Evolutionary conservation across 2,113 vertebrate species (phyloP), one percentile per base, ranked within the genome.

Genomic region (Platichthys stellatus): DNA sequence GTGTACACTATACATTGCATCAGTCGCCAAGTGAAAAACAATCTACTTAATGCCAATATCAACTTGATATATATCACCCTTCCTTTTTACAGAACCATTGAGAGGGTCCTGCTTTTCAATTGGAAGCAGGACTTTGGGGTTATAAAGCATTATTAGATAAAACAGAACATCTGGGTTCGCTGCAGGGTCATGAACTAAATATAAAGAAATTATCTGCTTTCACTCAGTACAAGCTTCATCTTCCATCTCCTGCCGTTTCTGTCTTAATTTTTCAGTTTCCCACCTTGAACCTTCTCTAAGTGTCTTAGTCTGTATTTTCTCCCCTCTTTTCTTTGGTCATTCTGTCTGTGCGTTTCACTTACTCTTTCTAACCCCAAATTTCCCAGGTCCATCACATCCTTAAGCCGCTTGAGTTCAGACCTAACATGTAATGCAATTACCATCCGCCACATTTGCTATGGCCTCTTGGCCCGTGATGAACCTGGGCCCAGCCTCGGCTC

Each of bases 151-250:
- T 89, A 92, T 86, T 88, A 87, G 78, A 91, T 91, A 84, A 90
- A 90, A 82, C 72, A 21, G 65, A 94, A 93, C 92, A 93, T 92
- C 85, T 92, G 92, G 73, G 78, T 82, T 89, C 80, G 76, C 78
- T 76, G 66, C 69, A 66, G 61, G 69, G 67, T 76, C 67, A 84
- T 69, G 75, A 53, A 78, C 81, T 67, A 72, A 80, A 91, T 76
- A 84, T 89, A 87, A 71, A 83, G 43, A 86, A 79, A 82, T 58
- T 69, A 69, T 85, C 74, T 85, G 80, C 63, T 74, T 87, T 83
- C 80, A 87, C 71, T 88, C 71, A 82, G 74, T 73, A 85, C 72
- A 69, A 72, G 53, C 53, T 74, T 56, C 8, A 64, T 85, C 83
- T 90, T 80, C 64, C 71, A 24, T 77, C 59, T 77, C 72, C 63